Evolutionary conservation across 1,140 invertebrate species (phyloP).

Genomic region (Aphelenchoides fujianensis): DNA sequence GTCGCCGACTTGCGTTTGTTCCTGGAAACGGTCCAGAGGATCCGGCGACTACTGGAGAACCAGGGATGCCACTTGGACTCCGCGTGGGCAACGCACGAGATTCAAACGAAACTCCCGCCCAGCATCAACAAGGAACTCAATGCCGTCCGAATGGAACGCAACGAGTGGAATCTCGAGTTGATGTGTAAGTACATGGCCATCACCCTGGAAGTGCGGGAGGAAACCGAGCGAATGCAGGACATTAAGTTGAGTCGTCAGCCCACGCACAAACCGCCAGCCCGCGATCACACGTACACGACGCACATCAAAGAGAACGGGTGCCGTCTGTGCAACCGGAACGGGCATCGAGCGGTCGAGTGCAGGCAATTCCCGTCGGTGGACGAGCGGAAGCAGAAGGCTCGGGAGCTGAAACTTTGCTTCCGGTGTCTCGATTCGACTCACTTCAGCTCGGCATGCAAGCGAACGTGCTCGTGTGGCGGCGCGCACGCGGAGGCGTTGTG

Average conservation of each 20-base stretch:
- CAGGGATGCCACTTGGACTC: neutral
- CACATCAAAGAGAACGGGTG: neutral
- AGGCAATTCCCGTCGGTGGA: too few species aligned
- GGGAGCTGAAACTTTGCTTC: too few species aligned
- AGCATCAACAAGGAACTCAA: too few species aligned
- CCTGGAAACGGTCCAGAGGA: neutral
- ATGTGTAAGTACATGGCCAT: neutral
- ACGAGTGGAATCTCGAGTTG: neutral
- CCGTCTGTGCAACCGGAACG: too few species aligned
- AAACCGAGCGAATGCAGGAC: neutral
- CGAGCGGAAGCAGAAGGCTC: too few species aligned
- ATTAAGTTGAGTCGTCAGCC: neutral
- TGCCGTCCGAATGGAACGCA: neutral
- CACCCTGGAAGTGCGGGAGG: neutral
- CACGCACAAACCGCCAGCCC: neutral
- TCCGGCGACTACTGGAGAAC: neutral
- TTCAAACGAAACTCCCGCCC: neutral
- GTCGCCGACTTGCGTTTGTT: neutral
- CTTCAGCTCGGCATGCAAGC: too few species aligned
- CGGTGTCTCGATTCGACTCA: too few species aligned
- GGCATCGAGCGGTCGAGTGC: too few species aligned
- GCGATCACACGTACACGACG: neutral
- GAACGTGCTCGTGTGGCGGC: too few species aligned
- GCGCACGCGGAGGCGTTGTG: too few species aligned
- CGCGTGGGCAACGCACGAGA: neutral